Evolutionary conservation across 2,113 vertebrate genomes (phyloP), one percentile per base, ranked within the genome.

Genomic region (Microcebus jonahi): DNA sequence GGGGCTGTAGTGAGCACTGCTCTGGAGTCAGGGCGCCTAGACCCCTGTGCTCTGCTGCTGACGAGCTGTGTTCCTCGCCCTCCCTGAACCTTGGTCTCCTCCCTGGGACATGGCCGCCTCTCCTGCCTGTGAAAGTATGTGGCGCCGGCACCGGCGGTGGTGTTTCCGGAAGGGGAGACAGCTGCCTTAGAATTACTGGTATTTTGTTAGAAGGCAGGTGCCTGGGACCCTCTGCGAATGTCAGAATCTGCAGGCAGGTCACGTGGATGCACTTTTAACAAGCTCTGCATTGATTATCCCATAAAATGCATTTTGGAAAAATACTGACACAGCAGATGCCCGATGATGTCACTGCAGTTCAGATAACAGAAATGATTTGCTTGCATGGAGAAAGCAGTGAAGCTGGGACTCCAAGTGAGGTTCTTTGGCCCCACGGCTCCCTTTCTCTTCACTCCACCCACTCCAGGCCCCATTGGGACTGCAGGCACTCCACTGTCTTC

Each of bases 251-350:
- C 57, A 75, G 55, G 27, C 4, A 11, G 67, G 36, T 29, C 75
- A 18, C 1, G 5, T 0, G 0, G 7, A 2, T 45, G 8, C 5
- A 21, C 67, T 81, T 71, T 23, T 10, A 86, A 39, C 57, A 73
- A 59, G 29, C 57, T 77, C 34, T 34, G 55, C 1, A 25, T 68
- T 21, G 21, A 57, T 53, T 71, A 23, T 70, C 68, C 31, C 8
- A 17, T 73, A 21, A 93, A 39, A n/a, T 70, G 34, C 27, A 31
- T 18, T 70, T 85, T 76, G 68, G 42, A 48, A 90, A 94, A 94
- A 50, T 21, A n/a, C 31, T 36, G 25, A 80, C 14, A 39, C 6
- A 6, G 59, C 8, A 76, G 59, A 59, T 83, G 14, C 10, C 39
- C 23, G 42, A 2, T 48, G 50, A 42, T n/a, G 17, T 50, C 42